Base-by-base conservation (phyloP, 1,140 invertebrate genomes). In the Drosophila grimshawi region DNA sequence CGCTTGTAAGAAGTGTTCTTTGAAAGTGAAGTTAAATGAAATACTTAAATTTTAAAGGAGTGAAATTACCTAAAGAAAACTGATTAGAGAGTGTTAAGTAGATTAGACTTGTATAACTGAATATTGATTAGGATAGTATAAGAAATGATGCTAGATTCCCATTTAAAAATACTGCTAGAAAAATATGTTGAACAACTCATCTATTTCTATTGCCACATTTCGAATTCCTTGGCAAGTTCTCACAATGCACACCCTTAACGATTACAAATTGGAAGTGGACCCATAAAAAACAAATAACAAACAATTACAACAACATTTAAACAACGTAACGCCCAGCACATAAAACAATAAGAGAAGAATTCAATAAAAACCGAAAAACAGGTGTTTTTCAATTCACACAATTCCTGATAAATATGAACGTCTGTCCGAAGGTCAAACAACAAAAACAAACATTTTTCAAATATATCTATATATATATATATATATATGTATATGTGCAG, bases 381-480 rank as follows among this genome's bases (percentile, higher is more conserved):
- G 83, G 83, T 86, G 83, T 79, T 83, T 76, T 65, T 70, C 73
- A 78, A 67, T 78, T 83, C 77, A 83, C 80, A 89, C 83, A 89
- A 75, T 88, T 88, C 85, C 66, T 66, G 77, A 86, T 86, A 86
- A 86, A 88, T 86, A 65, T 39, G 32, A 67, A 46, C 49, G 51
- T 70, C 33, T 57, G 62, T 48, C 39, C 46, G 27, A 48, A n/a
- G 32, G 57, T 48, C 64, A 32, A 33, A 8, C 39, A 71, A 78
- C 72, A 69, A 70, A 74, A 75, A 88, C 80, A 80, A 81, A 88
- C 83, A 88, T 86, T 78, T 88, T 88, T 86, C 83, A 86, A 83
- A 82, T 74, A 56, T 68, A n/a, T 39, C 2, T 39, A 39, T 39
- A 3, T 39, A 8, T 39, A 7, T 39, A 39, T 39, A 3, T 10